Evolutionary conservation across 2,888 invertebrate species (phyloP).

Genomic region (Ommatoiulus sabulosus): DNA sequence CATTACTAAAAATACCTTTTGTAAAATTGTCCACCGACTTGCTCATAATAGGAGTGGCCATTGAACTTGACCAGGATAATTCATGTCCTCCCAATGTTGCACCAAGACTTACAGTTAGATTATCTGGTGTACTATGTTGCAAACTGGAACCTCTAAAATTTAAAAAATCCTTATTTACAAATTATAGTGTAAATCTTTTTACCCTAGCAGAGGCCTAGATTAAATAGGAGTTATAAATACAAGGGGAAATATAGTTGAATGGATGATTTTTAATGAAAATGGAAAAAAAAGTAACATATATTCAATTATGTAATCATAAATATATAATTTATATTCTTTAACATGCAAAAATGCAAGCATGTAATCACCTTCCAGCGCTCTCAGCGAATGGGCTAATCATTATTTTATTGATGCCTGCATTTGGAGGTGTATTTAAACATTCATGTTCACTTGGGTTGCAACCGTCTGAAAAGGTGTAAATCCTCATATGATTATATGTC

Average conservation of each 20-base stretch:
- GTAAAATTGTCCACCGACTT: not conserved
- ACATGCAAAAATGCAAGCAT: not conserved
- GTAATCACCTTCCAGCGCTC: not conserved
- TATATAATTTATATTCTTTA: not conserved
- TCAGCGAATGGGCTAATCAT: not conserved
- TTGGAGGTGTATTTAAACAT: constrained; percentile 1
- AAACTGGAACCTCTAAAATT: not conserved
- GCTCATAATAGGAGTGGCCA: constrained; percentile 49
- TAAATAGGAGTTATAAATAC: not conserved
- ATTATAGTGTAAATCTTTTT: not conserved
- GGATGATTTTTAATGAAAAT: not conserved
- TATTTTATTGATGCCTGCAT: not conserved
- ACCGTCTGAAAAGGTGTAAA: not conserved
- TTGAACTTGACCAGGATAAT: constrained; percentile 52
- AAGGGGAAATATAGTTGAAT: not conserved
- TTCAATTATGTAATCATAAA: not conserved
- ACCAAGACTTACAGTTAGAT: constrained; percentile 53
- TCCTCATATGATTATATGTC: not conserved
- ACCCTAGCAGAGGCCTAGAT: not conserved
- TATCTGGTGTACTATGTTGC: constrained; percentile 42
- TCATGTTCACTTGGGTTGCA: not conserved
- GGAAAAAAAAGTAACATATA: not conserved
- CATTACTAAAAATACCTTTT: not conserved
- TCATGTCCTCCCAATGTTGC: constrained; percentile 53
- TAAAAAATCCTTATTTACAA: not conserved